phyloP scores from a whole-genome alignment of 92 coral and sea anemone species.

The Phenganax stokvisi region DNA sequence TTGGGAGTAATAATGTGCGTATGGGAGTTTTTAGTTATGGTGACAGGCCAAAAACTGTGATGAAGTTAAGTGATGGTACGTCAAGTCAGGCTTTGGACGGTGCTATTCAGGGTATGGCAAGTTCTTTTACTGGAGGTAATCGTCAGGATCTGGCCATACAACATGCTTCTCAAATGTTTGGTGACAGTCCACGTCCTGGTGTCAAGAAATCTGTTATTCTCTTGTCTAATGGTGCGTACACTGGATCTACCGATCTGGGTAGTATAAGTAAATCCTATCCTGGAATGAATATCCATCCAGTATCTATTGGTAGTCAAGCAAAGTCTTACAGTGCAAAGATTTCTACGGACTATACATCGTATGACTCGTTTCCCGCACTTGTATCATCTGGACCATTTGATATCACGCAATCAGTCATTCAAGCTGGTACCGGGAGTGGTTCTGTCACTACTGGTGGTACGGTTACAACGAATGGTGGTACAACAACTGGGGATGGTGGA shows the following conservation, averaged over 20 bases:
- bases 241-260: slow-evolving; percentile 20
- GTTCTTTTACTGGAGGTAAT: slow-evolving; percentile 15
- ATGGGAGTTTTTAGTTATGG: slow-evolving; percentile 22
- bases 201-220: slow-evolving; percentile 4
- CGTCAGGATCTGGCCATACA: slow-evolving; percentile 19
- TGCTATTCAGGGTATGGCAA: not conserved
- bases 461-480: not conserved
- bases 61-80: not conserved
- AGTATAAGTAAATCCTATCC: not conserved
- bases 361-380: slow-evolving; percentile 22
- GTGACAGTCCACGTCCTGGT: not conserved
- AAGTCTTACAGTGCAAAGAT: not conserved
- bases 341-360: not conserved
- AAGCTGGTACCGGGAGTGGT: not conserved
- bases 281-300: slow-evolving; percentile 8
- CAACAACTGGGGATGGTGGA: not conserved
- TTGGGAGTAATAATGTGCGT: slow-evolving; percentile 4
- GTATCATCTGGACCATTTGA: slow-evolving; percentile 12
- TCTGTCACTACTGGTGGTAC: not conserved
- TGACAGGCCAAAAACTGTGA: not conserved
- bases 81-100: not conserved
- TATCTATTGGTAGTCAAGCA: slow-evolving; percentile 19
- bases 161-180: slow-evolving; percentile 8
- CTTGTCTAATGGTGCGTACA: not conserved
- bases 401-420: not conserved